Conservation (phyloP, 2,888 invertebrate genomes). For the Sussaba pulchella region DNA sequence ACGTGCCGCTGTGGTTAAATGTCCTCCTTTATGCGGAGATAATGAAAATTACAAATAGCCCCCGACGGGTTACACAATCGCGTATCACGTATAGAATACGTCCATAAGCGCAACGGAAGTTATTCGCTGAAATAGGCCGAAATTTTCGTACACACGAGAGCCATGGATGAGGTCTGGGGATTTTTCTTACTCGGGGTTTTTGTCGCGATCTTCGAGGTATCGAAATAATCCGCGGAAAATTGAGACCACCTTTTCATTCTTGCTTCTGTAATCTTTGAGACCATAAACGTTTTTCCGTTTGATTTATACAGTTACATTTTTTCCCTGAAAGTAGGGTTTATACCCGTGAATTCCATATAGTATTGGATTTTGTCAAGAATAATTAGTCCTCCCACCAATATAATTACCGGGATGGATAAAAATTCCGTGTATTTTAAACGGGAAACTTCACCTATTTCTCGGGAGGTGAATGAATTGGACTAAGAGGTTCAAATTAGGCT, state of each 20-base stretch:
- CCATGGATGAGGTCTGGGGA: no score
- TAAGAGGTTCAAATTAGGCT: no score
- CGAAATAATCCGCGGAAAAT: constrained; percentile 26
- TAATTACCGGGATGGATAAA: no score
- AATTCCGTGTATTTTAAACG: no score
- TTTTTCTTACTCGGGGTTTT: not conserved
- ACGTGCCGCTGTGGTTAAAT: constrained; percentile 83
- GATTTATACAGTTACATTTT: no score
- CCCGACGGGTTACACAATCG: constrained; percentile 57
- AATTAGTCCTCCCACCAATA: no score
- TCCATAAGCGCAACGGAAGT: constrained; percentile 70
- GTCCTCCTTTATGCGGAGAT: constrained; percentile 82
- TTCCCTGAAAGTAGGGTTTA: no score
- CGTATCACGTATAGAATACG: constrained; percentile 70
- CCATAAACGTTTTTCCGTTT: no score
- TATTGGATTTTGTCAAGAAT: no score
- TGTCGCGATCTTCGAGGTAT: constrained; percentile 29
- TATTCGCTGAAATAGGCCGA: constrained; percentile 17
- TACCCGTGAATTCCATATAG: no score
- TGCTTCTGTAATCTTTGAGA: not conserved
- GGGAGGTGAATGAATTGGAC: no score
- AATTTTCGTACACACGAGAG: constrained; percentile 45
- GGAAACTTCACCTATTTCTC: no score
- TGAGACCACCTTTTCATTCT: not conserved
- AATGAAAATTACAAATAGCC: constrained; percentile 85